Base-by-base conservation (phyloP, 2,888 invertebrate species). In the Cryptosula pallasiana region DNA sequence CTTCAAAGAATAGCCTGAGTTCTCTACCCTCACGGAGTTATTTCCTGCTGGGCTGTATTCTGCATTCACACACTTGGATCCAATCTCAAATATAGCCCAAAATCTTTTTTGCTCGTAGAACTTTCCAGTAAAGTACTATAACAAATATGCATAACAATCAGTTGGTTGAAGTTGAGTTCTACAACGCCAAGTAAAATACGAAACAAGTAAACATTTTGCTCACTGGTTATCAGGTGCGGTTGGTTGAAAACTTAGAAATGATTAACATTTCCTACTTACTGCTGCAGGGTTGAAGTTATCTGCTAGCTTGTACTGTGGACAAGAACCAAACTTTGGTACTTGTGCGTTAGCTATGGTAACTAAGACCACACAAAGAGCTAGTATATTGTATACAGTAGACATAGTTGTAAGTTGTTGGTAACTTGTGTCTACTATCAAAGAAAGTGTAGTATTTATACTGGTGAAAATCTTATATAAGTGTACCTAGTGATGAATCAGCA, bases 51-150 rank as follows among this genome's bases (percentile, higher is more conserved):
- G n/a, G 5, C 23, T 23, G 25, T 55, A 55, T 25, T 55, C 23
- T 5, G 55, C 55, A n/a, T 55, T 3, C 5, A 55, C 55, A 55
- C 55, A 55, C 23, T 55, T 55, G 9, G 55, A 5, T 23, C 55
- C 55, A 55, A 25, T 3, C 23, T 55, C 23, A n/a, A 55, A 55
- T 55, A 3, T 55, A n/a, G 16, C 3, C 23, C 13, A n/a, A 55
- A 55, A 55, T n/a, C 55, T 55, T n/a, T 55, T 55, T 55, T 55
- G 55, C 25, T 55, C 55, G 23, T 55, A 55, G n/a, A 13, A 55
- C 25, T 55, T 55, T 5, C 55, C 55, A 3, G 13, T 55, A 55
- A 55, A 55, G 25, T 55, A 55, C 55, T 55, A n/a, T 23, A 55
- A 55, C 3, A 5, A 55, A 3, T 13, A 55, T 23, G 25, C 55